phyloP scores from a whole-genome alignment of 2,113 vertebrate species.

The Pseudopipra pipra region DNA sequence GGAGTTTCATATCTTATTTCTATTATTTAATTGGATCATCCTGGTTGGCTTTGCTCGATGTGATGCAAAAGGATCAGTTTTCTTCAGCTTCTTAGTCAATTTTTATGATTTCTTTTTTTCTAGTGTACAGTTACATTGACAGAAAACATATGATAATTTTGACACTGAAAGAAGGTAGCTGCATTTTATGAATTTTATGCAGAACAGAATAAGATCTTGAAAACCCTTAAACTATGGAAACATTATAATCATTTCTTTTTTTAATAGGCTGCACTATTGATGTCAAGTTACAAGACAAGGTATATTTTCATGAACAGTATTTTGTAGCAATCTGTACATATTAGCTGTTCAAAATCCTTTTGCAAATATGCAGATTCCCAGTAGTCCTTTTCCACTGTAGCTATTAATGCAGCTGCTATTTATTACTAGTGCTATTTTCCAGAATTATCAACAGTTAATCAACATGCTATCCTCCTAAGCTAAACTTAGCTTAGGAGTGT shows the following conservation, averaged over 20 bases:
- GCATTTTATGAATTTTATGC: constrained; percentile 28
- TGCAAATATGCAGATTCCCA: neutral
- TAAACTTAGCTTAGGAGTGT: neutral
- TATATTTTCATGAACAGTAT: neutral
- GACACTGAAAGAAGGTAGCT: constrained; percentile 3
- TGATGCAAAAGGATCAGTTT: neutral
- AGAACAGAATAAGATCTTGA: neutral
- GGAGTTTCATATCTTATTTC: constrained; percentile 1
- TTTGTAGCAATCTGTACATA: neutral
- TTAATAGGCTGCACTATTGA: neutral
- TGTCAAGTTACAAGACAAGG: neutral
- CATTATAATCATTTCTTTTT: neutral
- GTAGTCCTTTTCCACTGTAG: neutral
- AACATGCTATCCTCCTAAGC: neutral
- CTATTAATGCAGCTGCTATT: neutral
- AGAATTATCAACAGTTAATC: neutral
- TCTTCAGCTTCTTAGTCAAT: constrained; percentile 14
- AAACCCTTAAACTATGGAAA: neutral
- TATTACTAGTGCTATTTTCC: neutral
- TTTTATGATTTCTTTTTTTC: constrained; percentile 32
- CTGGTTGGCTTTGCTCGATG: neutral
- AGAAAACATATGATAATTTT: constrained; percentile 51
- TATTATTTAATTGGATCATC: neutral
- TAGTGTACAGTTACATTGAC: neutral
- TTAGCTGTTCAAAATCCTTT: neutral